These are phyloP conservation scores for Nicator chloris DNA, from an alignment of 2,113 vertebrate species.

Conservation along the genomic window DNA sequence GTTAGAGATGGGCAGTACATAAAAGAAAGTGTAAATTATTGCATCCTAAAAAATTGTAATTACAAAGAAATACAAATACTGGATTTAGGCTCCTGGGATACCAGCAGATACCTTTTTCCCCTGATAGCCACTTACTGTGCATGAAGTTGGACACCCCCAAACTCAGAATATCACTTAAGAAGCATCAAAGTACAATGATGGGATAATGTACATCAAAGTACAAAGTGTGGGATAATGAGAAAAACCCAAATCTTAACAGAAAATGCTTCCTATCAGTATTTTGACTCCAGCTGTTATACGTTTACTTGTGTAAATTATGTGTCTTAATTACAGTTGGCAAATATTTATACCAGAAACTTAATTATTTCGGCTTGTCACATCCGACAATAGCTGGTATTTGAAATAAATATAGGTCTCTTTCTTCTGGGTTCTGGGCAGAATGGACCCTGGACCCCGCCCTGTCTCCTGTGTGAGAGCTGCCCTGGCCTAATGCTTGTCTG, in stretches of 20 bases:
- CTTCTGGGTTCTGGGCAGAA: not conserved
- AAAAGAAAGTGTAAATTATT: not conserved
- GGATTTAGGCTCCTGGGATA: not conserved
- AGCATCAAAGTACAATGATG: not conserved
- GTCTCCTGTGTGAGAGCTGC: not conserved
- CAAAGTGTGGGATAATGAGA: not conserved
- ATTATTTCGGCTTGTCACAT: not conserved
- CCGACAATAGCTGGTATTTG: not conserved
- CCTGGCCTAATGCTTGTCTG: fast-evolving
- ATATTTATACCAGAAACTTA: not conserved
- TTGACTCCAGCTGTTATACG: not conserved
- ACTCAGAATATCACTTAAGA: not conserved
- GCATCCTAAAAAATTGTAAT: not conserved
- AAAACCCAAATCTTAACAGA: not conserved
- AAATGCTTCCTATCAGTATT: not conserved
- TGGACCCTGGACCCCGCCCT: fast-evolving
- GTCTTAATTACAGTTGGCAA: not conserved
- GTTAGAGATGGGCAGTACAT: not conserved
- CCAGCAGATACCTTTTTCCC: not conserved
- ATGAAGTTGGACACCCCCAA: not conserved
- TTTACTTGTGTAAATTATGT: not conserved
- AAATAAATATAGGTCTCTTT: not conserved
- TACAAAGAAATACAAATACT: not conserved
- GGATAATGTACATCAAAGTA: too few relatives aligned
- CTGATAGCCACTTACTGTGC: not conserved